Evolutionary conservation across 2,888 invertebrate species (phyloP).

Genomic region (Exephanes ischioxanthus): DNA sequence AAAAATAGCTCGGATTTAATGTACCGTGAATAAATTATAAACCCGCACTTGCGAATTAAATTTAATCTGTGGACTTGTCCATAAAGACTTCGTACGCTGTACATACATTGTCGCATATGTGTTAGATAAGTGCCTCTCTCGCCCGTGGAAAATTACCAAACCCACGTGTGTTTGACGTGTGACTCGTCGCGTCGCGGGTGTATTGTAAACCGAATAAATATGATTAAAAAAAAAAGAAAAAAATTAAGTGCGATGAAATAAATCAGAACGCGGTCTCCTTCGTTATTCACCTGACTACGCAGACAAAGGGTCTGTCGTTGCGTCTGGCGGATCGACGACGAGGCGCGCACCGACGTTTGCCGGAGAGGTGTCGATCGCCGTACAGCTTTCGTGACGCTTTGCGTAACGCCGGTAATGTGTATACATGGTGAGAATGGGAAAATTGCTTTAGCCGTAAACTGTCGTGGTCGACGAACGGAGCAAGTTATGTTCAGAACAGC

Average conservation of each 20-base stretch:
- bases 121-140: background rate
- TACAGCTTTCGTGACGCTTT: background rate
- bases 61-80: background rate
- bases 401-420: background rate
- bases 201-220: constrained; percentile 30
- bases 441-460: background rate
- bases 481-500: background rate
- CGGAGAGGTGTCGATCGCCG: too few relatives aligned
- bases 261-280: background rate
- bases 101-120: background rate
- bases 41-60: background rate
- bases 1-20: background rate
- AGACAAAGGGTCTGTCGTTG: background rate
- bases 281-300: constrained; percentile 2
- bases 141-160: background rate
- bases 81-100: background rate
- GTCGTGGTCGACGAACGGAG: background rate
- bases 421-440: background rate
- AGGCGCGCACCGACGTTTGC: too few relatives aligned
- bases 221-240: constrained; percentile 16
- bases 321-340: too few relatives aligned
- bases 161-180: background rate
- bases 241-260: too few relatives aligned
- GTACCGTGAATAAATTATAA: too few relatives aligned
- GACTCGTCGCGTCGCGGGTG: background rate